Conservation (phyloP, 1,140 invertebrate species). For the Manduca sexta region DNA sequence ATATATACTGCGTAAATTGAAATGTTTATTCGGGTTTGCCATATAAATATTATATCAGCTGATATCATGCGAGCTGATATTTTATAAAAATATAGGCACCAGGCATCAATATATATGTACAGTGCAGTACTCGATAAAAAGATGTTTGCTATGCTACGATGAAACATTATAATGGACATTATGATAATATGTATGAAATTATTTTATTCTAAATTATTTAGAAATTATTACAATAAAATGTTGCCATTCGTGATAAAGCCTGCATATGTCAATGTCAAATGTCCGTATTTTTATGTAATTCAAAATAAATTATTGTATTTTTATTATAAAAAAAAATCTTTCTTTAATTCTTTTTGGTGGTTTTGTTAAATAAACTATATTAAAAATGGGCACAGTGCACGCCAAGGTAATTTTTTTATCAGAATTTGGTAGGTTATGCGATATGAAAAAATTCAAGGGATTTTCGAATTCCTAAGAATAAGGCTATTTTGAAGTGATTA, state of each 20-base stretch:
- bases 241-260: background rate
- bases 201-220: too few species aligned
- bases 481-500: too few species aligned
- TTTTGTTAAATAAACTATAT: background rate
- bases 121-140: too few species aligned
- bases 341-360: too few species aligned
- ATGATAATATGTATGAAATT: background rate
- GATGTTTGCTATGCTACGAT: too few species aligned
- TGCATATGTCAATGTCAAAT: conserved; percentile 8
- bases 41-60: too few species aligned
- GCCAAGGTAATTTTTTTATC: conserved; percentile 26
- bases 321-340: background rate
- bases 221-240: background rate
- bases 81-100: too few species aligned
- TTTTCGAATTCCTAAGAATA: background rate
- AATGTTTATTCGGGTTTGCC: too few species aligned
- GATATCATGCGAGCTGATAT: too few species aligned
- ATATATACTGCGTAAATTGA: too few species aligned
- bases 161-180: too few species aligned
- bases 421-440: background rate
- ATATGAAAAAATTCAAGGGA: background rate
- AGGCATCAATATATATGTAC: too few species aligned
- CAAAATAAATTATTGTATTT: conserved; percentile 15
- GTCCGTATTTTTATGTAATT: conserved; percentile 21
- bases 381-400: conserved; percentile 33